Evolutionary conservation across 2,797 vertebrate genomes (phyloP), one percentile per base, ranked within the genome.

Genomic region (Bucorvus abyssinicus): DNA sequence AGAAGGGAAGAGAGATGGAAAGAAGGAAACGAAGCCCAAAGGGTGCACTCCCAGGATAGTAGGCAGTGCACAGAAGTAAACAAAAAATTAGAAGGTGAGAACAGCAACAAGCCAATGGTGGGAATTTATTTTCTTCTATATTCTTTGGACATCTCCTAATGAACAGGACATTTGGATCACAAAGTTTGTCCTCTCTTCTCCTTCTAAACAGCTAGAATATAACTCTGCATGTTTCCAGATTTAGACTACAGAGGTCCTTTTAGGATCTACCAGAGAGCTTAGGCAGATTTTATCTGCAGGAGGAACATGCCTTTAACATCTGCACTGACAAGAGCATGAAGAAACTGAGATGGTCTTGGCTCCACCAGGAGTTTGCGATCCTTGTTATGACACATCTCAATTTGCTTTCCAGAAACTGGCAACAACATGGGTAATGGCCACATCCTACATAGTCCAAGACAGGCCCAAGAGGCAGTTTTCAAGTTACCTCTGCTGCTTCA

Each of bases 381-480:
- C n/a, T 80, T 5, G 0, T 50, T 36, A 42, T 2, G 5, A 57
- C 2, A 14, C 10, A 2, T 12, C 63, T 36, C 56, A n/a, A 53
- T 52, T 85, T 40, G 87, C 52, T 59, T 67, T 65, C 38, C 32
- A 83, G 18, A 63, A 82, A 34, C 26, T 49, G 21, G 32, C 38
- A 91, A n/a, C 30, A 79, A 60, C 14, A 47, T 0, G 2, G 29
- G 5, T 6, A 7, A 75, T 15, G 82, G 47, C 9, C 19, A 23
- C 47, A 82, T 50, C n/a, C 42, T 18, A 68, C 12, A 21, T 21
- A 94, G 42, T 15, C 34, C 32, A n/a, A 55, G 13, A 26, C 23
- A 8, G 1, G 11, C 38, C 32, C 42, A 61, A 73, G 32, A 65
- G 8, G 17, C 60, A 44, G 32, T n/a, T 74, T 67, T 63, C 36